Evolutionary conservation across 2,797 vertebrate species (phyloP), one percentile per base, ranked within the genome.

Genomic region (Enteromius anoplus): DNA sequence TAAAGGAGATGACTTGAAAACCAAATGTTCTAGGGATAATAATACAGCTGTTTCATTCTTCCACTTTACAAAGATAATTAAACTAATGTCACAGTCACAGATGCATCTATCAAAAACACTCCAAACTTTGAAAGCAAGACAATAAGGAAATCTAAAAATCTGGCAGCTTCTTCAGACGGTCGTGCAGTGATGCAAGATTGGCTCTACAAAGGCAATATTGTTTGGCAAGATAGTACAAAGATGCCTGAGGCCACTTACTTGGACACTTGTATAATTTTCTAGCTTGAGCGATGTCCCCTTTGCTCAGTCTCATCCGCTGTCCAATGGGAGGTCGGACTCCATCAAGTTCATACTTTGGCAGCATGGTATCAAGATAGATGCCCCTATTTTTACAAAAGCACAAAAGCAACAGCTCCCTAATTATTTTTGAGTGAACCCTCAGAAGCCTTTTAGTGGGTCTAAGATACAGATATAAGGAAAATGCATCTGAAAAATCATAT

Each of bases 231-330:
- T 10, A 45, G n/a, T 7, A 23, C 49, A 70, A 66, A 60, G 23
- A 5, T 45, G 5, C 26, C 17, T 23, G 51, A 7, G 37, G 7
- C 1, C 34, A 77, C 93, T 92, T 91, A 99, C 98, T 95, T 82
- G 96, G 91, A 88, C 98, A 99, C 87, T 96, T 96, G 92, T 99
- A 99, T 87, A 99, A 96, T 88, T 98, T 99, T 60, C 95, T 94
- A 14, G 97, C 97, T 91, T 99, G 97, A 62, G 96, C 94, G 1
- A 99, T 96, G 91, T 99, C 98, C 14, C 98, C 98, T 82, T 96
- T 95, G 90, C 98, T 99, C 4, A 99, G 95, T 55, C 93, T 93
- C 0, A 95, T 97, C 88, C 98, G 94, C 91, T 99, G 98, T 88
- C 98, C 98, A 47, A 99, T 99, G 21, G 95, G 91, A 0, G 98